Evolutionary conservation across 1,140 invertebrate genomes (phyloP).

Genomic region (Zophobas morio): DNA sequence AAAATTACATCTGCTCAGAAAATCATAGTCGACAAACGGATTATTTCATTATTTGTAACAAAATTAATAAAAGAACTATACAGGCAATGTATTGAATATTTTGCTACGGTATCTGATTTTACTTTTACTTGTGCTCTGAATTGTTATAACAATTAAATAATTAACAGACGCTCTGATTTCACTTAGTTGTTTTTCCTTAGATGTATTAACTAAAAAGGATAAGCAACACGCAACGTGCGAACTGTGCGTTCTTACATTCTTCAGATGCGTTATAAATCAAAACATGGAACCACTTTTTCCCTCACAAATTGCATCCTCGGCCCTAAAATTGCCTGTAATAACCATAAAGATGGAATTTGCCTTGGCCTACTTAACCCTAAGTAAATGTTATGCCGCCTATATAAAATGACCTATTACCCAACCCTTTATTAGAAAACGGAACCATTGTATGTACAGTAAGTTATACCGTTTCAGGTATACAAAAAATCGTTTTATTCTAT

Average conservation of each 20-base stretch:
- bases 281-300: not conserved
- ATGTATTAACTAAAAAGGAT: slow-evolving; percentile 26
- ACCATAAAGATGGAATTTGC: slow-evolving; percentile 26
- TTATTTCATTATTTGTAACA: slow-evolving; percentile 1
- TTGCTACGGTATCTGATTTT: slow-evolving; percentile 57
- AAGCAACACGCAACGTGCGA: slow-evolving; percentile 21
- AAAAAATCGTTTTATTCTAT: slow-evolving; percentile 39
- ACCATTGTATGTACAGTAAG: slow-evolving; percentile 28
- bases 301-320: not conserved
- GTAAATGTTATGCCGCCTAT: slow-evolving; percentile 32
- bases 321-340: slow-evolving; percentile 7
- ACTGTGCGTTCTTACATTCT: no score
- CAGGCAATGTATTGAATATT: slow-evolving; percentile 51
- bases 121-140: slow-evolving; percentile 63
- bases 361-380: slow-evolving; percentile 29
- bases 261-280: not conserved
- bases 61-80: slow-evolving; percentile 13
- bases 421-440: slow-evolving; percentile 39
- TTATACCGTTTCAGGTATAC: slow-evolving; percentile 28
- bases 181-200: slow-evolving; percentile 52
- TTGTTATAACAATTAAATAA: slow-evolving; percentile 63
- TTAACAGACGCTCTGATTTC: slow-evolving; percentile 61
- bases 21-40: slow-evolving; percentile 22
- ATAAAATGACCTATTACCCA: slow-evolving; percentile 35
- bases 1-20: not conserved